Base-by-base conservation (phyloP, 2,888 invertebrate species). In the Caenorhabditis wallacei region DNA sequence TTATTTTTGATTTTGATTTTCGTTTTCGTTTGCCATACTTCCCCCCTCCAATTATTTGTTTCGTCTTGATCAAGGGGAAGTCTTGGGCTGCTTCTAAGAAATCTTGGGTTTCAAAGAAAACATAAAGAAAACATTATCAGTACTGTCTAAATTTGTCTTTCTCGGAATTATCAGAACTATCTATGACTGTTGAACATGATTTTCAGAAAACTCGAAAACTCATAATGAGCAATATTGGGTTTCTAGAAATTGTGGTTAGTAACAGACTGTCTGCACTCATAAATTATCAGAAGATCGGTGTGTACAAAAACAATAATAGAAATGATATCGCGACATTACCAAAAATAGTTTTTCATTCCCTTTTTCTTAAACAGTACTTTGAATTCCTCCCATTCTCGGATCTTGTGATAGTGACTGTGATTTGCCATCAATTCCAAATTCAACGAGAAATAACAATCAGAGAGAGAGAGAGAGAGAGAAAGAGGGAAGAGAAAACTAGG, bases 301-400 rank as follows among this genome's bases (percentile, higher is more conserved):
- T n/a, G n/a, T n/a, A n/a, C n/a, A n/a, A n/a, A n/a, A n/a, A n/a
- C n/a, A n/a, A n/a, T n/a, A n/a, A n/a, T n/a, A n/a, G n/a, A n/a
- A n/a, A n/a, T n/a, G n/a, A n/a, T n/a, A n/a, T n/a, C n/a, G n/a
- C 46, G 18, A 48, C 18, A 48, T 13, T 18, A 48, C 16, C 37
- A 35, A 54, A 68, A 68, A 68, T 68, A 68, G 66, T 10, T 35
- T 8, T 26, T 56, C 26, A 26, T 18, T 16, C 7, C 57, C 13
- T 30, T 37, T 40, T 11, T 8, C 59, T 59, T 11, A 10, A 64
- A 51, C 30, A 30, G 78, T 69, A 69, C 78, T 78, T 69, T 63
- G 69, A 70, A 78, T 78, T 78, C 69, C 26, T 69, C 35, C 64
- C 64, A 64, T 74, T 74, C 64, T 68, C 63, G 78, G 69, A 78